Base-by-base conservation (phyloP, 2,888 invertebrate genomes). In the Caenorhabditis auriculariae region DNA sequence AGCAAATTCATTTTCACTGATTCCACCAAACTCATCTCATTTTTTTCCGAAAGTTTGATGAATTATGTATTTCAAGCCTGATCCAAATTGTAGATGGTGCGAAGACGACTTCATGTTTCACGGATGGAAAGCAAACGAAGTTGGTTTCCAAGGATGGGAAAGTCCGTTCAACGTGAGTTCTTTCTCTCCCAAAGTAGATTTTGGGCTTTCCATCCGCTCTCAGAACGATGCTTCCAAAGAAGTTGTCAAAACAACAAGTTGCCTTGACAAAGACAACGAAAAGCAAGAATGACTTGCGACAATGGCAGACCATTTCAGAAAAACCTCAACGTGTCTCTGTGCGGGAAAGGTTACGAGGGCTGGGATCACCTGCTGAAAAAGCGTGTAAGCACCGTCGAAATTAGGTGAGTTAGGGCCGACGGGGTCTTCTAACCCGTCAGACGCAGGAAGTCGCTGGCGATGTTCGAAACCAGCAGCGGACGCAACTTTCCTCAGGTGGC, bases 81-180 rank as follows among this genome's bases (percentile, higher is more conserved):
- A n/a, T n/a, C n/a, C n/a, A n/a, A n/a, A 49, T 21, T 66, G 26
- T 42, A 35, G 53, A 15, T 55, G 38, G 39, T 65, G 62, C 26
- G 68, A 69, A 5, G 27, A 41, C 19, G 72, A 75, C 55, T 76
- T 76, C 47, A 75, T 77, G 75, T 56, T 77, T 35, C 76, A 77
- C 39, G 77, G 75, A 17, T 75, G 74, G 71, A 77, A 77, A 56
- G 54, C 44, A 1, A 60, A 69, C 23, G 45, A 42, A 21, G 57
- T 75, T 28, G 66, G 66, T 23, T 42, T 53, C 0, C 49, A 56
- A 2, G 72, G 72, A 23, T 74, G 75, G 75, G 54, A 62, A 24
- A 69, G 68, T 46, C 73, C 73, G 4, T 74, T 74, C 38, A 57
- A 54, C 29, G 73, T 72, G 43, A 23, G 50, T 26, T 28, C 21